Evolutionary conservation across 30 jellyfish, hydroid and myxozoan species (phyloP).

Genomic region (Haliclystus octoradiatus): DNA sequence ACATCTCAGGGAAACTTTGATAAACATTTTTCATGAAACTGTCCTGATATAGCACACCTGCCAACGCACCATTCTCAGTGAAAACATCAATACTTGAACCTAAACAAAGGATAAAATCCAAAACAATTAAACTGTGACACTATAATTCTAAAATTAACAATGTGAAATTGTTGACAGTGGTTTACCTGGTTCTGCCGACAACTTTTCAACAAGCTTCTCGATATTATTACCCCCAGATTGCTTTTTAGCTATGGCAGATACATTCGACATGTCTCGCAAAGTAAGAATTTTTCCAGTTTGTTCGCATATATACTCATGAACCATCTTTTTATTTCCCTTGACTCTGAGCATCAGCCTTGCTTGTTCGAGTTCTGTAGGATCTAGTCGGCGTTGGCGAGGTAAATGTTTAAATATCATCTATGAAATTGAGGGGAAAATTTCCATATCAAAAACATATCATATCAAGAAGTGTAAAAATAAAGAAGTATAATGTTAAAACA

Average conservation of each 20-base stretch:
- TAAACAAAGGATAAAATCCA: no score
- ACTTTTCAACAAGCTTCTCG: neutral
- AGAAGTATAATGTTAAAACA: no score
- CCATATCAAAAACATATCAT: no score
- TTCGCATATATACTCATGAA: conserved; percentile 18
- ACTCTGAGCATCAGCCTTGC: conserved; percentile 9
- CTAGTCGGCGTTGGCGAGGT: conserved; percentile 27
- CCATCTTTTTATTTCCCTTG: conserved; percentile 23
- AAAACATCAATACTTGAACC: conserved; percentile 22
- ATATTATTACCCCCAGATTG: conserved; percentile 11
- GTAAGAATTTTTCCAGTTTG: conserved; percentile 21
- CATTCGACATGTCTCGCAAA: conserved; percentile 23
- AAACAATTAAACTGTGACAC: no score
- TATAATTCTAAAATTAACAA: no score
- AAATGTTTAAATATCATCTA: conserved; percentile 10
- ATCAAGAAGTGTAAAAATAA: no score
- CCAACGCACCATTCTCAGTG: conserved; percentile 10
- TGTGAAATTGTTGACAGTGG: neutral
- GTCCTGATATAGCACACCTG: conserved; percentile 28
- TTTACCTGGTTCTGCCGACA: neutral
- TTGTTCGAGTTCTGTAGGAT: conserved; percentile 3
- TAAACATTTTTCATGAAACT: conserved; percentile 11
- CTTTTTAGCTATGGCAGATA: conserved; percentile 8
- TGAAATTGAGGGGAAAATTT: no score
- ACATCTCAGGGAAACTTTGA: conserved; percentile 21